A percentile compares a stretch with the other conserved stretches of the same genome.
phyloP scores from a whole-genome alignment of 2,888 invertebrate genomes.

The Rotaria socialis region DNA sequence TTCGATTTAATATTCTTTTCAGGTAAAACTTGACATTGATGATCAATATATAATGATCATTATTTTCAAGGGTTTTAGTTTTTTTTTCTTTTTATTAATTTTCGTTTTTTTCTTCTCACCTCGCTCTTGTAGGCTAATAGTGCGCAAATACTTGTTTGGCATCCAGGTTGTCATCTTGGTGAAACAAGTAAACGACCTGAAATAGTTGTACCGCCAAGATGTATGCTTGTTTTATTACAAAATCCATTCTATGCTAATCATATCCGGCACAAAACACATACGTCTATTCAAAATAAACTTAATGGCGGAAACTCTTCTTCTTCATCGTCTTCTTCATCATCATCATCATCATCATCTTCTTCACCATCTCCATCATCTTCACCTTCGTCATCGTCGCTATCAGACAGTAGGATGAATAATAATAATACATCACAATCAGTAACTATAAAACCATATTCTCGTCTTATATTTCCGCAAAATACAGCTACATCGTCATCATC shows the following conservation, averaged over 20 bases:
- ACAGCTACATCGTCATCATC: not conserved
- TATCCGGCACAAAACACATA: constrained; percentile 24
- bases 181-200: constrained; percentile 6
- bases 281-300: constrained; percentile 20
- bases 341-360: not conserved
- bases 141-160: constrained; percentile 58
- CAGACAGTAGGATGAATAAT: not conserved
- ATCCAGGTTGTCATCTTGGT: constrained; percentile 49
- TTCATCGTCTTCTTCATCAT: not conserved
- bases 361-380: not conserved
- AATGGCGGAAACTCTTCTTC: not conserved
- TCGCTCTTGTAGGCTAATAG: constrained; percentile 51
- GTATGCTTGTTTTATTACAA: not conserved
- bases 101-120: too few relatives aligned
- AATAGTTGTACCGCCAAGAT: constrained; percentile 23
- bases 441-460: not conserved
- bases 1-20: not conserved
- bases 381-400: not conserved
- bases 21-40: not conserved
- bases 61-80: not conserved
- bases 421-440: not conserved
- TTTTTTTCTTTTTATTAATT: not conserved
- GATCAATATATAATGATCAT: not conserved
- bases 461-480: constrained; percentile 5
- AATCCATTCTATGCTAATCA: constrained; percentile 35